Evolutionary conservation across 1,140 invertebrate genomes (phyloP), one percentile per base, ranked within the genome.

Genomic region (Bombus cullumanus): DNA sequence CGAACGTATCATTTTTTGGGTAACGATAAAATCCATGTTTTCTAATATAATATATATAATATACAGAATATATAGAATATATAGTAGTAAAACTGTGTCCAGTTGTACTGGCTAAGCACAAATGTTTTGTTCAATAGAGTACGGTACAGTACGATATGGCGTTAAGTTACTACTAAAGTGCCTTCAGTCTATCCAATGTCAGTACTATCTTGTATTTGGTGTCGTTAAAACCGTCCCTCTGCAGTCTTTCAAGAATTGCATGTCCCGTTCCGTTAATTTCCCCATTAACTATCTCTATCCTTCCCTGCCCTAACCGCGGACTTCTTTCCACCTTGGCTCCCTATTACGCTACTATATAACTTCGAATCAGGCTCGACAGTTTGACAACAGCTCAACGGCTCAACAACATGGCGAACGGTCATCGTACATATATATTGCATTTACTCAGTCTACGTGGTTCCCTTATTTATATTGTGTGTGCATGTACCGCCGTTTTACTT

Each of bases 131-230:
- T 85, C 87, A 86, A 93, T 91, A 90, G 90, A 92, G 91, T 88
- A 91, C 91, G 89, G 87, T 90, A 74, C 85, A 92, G 91, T 91
- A 92, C 92, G 92, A 91, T 92, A 92, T 92, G 92, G 92, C 92
- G 92, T 95, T 95, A 95, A 95, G 94, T 95, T 95, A 95, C 91
- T 95, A 95, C 94, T 95, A 95, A 93, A 92, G 94, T 95, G 94
- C 95, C 94, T 94, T 95, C 95, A 95, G 94, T 95, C 95, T 95
- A 95, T 95, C 95, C 94, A 95, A 95, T 95, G 94, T 95, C 95
- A 95, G 95, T 95, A 95, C 95, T 95, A 95, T 95, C 94, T 95
- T 95, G 95, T 95, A 95, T 95, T 95, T 95, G 94, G 94, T 95
- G 94, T 95, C 95, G 94, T 95, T 95, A 94, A 93, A 95, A 95